phyloP scores from a whole-genome alignment of 2,888 invertebrate species.

The Liposcelis brunnea region DNA sequence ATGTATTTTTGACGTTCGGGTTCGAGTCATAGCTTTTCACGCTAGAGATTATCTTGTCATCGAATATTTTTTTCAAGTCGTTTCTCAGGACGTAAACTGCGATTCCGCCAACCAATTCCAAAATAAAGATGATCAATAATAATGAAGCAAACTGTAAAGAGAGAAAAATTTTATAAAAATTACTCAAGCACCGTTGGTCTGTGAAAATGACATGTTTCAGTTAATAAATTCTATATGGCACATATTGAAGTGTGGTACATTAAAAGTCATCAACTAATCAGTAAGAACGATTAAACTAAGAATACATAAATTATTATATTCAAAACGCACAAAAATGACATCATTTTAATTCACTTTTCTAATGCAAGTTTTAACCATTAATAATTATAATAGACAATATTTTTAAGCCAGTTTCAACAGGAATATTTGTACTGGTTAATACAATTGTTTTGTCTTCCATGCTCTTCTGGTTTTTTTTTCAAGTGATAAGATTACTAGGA shows the following conservation, averaged over 20 bases:
- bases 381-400: no score
- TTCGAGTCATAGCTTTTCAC: constrained; percentile 49
- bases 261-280: background rate
- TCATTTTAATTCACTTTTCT: no score
- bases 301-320: no score
- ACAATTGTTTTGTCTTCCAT: no score
- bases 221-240: background rate
- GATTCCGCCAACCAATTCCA: constrained; percentile 71
- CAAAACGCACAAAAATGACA: no score
- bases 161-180: constrained; percentile 11
- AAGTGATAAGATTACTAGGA: no score
- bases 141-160: constrained; percentile 52
- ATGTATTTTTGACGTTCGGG: constrained; percentile 47
- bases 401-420: no score
- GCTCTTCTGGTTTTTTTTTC: no score
- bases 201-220: background rate
- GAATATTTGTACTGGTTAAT: no score
- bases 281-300: constrained; percentile 4
- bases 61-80: constrained; percentile 48
- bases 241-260: background rate
- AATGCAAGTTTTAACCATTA: no score
- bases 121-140: constrained; percentile 58
- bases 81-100: constrained; percentile 61
- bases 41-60: constrained; percentile 50
- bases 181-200: background rate